Evolutionary conservation across 2,113 vertebrate genomes (phyloP).

Genomic region (Paramisgurnus dabryanus): DNA sequence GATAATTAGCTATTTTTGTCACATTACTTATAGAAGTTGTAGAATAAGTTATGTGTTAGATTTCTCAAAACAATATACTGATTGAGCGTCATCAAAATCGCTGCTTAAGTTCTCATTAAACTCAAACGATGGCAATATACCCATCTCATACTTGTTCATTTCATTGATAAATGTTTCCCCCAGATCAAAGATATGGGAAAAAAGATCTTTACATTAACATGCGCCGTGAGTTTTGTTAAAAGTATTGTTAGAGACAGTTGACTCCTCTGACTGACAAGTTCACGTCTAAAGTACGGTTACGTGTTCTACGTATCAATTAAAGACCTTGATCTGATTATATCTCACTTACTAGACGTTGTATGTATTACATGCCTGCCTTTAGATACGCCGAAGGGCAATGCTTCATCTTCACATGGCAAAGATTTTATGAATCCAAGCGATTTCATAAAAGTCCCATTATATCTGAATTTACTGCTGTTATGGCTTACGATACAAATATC

Average conservation of each 20-base stretch:
- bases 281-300: conserved; percentile 14
- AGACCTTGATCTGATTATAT: conserved; percentile 38
- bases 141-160: neutral
- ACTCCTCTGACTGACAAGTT: conserved; percentile 41
- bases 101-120: conserved; percentile 15
- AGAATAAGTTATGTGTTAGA: neutral
- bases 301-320: conserved; percentile 49
- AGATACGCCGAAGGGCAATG: conserved; percentile 48
- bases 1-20: conserved; percentile 41
- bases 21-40: conserved; percentile 27
- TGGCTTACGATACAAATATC: conserved; percentile 65
- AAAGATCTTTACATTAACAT: conserved; percentile 10
- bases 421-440: conserved; percentile 62
- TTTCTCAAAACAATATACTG: neutral
- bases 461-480: conserved; percentile 66
- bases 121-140: neutral
- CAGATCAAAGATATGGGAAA: conserved; percentile 21
- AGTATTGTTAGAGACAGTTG: conserved; percentile 22
- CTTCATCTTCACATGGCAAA: conserved; percentile 55
- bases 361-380: conserved; percentile 45
- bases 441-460: conserved; percentile 68
- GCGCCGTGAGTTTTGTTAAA: conserved; percentile 10
- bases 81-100: conserved; percentile 15
- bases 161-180: conserved; percentile 20
- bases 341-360: conserved; percentile 45